A percentile compares a stretch with the other conserved stretches of the same genome.
Conservation (phyloP, 2,797 vertebrate species). For the Sebastes ruberrimus region DNA sequence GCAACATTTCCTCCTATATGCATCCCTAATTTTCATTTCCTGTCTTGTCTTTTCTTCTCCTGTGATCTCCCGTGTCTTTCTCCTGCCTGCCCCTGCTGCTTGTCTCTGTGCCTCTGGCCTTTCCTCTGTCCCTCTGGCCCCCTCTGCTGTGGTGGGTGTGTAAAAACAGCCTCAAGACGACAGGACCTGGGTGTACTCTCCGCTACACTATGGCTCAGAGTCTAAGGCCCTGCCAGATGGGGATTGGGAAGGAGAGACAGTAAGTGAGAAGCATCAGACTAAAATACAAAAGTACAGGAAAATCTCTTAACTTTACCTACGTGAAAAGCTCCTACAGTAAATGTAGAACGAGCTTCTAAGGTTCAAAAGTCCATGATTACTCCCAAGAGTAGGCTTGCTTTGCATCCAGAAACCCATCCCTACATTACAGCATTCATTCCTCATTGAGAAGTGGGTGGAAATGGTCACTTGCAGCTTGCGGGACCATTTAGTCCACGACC, state of each 20-base stretch:
- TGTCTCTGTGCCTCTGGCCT: slow-evolving; percentile 78
- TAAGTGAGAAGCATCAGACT: slow-evolving; percentile 87
- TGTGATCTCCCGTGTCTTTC: slow-evolving; percentile 70
- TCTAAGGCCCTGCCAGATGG: slow-evolving; percentile 92
- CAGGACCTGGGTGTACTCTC: slow-evolving; percentile 99
- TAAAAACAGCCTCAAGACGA: slow-evolving; percentile 94
- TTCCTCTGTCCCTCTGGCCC: slow-evolving; percentile 82
- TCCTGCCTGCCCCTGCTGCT: slow-evolving; percentile 80
- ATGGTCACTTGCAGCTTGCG: slow-evolving; percentile 43
- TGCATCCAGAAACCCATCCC: slow-evolving; percentile 24
- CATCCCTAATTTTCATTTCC: slow-evolving; percentile 86
- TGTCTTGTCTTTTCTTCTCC: slow-evolving; percentile 82
- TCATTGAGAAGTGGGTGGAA: slow-evolving; percentile 50
- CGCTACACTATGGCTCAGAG: slow-evolving; percentile 96
- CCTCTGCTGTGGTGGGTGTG: slow-evolving; percentile 84
- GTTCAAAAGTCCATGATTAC: slow-evolving; percentile 14
- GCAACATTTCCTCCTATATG: slow-evolving; percentile 81
- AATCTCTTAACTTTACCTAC: background rate
- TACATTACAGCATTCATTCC: slow-evolving; percentile 57
- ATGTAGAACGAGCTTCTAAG: slow-evolving; percentile 32
- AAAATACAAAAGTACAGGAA: slow-evolving; percentile 47
- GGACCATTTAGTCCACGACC: slow-evolving; percentile 61
- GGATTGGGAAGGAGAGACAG: slow-evolving; percentile 93
- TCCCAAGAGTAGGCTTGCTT: slow-evolving; percentile 1
- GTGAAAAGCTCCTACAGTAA: slow-evolving; percentile 15